Percentiles rank a stretch among this genome's conserved stretches.
Evolutionary conservation across 2,113 vertebrate genomes (phyloP).

Genomic region (Hippocampus comes): DNA sequence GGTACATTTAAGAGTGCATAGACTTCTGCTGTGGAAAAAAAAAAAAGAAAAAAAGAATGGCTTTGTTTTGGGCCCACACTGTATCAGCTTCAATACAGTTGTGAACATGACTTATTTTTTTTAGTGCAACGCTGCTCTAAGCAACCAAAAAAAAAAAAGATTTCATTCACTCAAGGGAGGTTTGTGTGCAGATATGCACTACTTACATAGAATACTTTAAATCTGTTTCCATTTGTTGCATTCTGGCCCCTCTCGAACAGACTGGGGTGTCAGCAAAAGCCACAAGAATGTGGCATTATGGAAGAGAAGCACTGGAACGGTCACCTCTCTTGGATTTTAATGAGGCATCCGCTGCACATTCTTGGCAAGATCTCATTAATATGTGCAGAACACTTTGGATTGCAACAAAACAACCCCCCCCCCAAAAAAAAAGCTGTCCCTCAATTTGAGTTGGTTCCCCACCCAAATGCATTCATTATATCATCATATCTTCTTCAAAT

Average conservation of each 20-base stretch:
- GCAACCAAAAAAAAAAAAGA: not conserved
- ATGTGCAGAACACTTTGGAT: slow-evolving; percentile 59
- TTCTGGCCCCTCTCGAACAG: slow-evolving; percentile 18
- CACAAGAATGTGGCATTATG: slow-evolving; percentile 15
- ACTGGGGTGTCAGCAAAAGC: slow-evolving; percentile 30
- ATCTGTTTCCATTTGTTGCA: slow-evolving; percentile 39
- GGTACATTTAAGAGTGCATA: not conserved
- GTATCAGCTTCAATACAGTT: not conserved
- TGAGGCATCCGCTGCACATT: slow-evolving; percentile 46
- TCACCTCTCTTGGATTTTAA: slow-evolving; percentile 45
- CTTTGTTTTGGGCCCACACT: not conserved
- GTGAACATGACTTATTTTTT: not conserved
- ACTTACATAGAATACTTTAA: slow-evolving; percentile 39
- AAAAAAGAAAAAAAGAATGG: not conserved
- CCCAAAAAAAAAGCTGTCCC: slow-evolving; percentile 10
- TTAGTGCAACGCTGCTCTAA: not conserved
- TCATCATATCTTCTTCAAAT: slow-evolving; percentile 26
- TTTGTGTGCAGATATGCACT: slow-evolving; percentile 19
- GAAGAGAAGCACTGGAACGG: slow-evolving; percentile 27
- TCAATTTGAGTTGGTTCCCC: slow-evolving; percentile 32
- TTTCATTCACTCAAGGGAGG: not conserved
- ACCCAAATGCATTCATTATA: not conserved
- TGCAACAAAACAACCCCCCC: slow-evolving; percentile 27
- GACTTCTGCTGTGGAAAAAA: not conserved
- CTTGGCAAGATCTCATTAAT: slow-evolving; percentile 44